Conservation (phyloP, 2,797 vertebrate genomes). For the Tragelaphus oryx region DNA sequence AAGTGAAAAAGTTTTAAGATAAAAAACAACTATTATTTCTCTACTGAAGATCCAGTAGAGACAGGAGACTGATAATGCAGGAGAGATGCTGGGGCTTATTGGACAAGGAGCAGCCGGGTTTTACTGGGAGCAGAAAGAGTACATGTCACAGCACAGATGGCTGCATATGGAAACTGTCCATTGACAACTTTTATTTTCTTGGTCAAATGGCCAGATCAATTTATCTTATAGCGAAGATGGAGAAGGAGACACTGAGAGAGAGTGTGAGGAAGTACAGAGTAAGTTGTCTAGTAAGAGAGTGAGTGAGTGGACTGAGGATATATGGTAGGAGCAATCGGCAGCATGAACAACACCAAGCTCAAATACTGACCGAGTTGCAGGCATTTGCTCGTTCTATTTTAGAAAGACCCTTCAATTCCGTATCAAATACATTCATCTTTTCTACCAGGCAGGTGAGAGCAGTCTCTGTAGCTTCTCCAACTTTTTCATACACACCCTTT, state of each 20-base stretch:
- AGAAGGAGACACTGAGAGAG: neutral
- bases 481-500: conserved; percentile 96
- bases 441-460: conserved; percentile 96
- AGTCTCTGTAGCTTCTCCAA: conserved; percentile 97
- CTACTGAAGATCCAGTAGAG: neutral
- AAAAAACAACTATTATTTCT: neutral
- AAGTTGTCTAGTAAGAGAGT: neutral
- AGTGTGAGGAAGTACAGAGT: neutral
- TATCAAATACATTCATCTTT: conserved; percentile 99
- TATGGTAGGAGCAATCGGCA: rapidly evolving
- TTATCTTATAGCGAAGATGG: neutral
- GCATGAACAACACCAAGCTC: neutral
- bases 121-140: neutral
- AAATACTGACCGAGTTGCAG: conserved; percentile 93
- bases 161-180: neutral
- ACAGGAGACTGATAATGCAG: neutral
- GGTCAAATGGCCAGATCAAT: neutral
- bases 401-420: conserved; percentile 89
- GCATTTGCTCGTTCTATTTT: conserved; percentile 96
- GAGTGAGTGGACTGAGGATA: neutral
- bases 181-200: neutral
- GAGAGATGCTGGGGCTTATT: neutral
- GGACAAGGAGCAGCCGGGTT: neutral
- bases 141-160: neutral
- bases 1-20: neutral